Conservation (phyloP, 2,797 vertebrate genomes). For the Acropternis orthonyx region DNA sequence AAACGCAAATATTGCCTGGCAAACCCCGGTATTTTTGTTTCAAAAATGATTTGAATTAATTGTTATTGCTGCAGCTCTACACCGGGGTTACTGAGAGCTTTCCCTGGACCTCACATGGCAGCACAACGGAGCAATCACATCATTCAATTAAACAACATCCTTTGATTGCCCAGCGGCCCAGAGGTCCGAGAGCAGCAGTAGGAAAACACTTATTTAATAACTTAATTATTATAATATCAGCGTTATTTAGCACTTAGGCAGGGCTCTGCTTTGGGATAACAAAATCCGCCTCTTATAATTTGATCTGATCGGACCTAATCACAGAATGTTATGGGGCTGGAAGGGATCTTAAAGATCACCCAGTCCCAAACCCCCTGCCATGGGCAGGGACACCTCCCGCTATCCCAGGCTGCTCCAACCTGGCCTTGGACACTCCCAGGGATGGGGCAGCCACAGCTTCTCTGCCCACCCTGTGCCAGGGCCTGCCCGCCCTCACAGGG, state of each 20-base stretch:
- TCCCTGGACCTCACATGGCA: fast-evolving
- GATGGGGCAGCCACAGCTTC: background rate
- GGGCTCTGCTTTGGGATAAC: background rate
- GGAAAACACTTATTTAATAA: background rate
- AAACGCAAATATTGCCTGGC: background rate
- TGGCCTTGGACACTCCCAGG: background rate
- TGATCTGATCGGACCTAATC: fast-evolving
- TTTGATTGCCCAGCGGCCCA: background rate
- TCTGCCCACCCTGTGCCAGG: background rate
- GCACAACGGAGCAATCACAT: background rate
- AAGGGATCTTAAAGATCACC: background rate
- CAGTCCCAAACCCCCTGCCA: fast-evolving
- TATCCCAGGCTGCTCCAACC: fast-evolving
- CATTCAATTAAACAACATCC: constrained; percentile 1
- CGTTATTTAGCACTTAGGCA: background rate
- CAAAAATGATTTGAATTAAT: fast-evolving
- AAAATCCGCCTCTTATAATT: background rate
- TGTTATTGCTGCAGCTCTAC: background rate
- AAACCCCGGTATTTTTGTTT: fast-evolving
- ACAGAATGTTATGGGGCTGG: fast-evolving
- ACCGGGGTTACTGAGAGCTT: background rate
- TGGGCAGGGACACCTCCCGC: background rate
- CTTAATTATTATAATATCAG: background rate
- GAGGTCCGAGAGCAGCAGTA: background rate
- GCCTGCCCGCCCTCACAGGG: background rate